phyloP scores from a whole-genome alignment of 2,797 vertebrate genomes.

The Craterocephalus amniculus region DNA sequence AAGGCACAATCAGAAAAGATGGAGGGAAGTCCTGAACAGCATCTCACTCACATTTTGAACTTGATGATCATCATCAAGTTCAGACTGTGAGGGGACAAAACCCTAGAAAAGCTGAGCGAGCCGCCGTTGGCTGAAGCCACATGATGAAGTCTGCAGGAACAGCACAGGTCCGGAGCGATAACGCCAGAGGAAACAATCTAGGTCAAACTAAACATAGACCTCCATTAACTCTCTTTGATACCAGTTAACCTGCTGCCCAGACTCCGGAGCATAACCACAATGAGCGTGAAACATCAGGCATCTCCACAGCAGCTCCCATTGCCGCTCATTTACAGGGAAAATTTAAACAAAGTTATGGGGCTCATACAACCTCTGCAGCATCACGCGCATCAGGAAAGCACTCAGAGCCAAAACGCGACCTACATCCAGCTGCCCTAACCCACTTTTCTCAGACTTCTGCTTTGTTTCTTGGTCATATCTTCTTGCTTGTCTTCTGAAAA shows the following conservation, averaged over 20 bases:
- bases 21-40: constrained; percentile 5
- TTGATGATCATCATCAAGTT: neutral
- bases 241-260: neutral
- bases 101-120: no score
- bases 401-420: no score
- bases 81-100: no score
- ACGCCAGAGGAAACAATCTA: constrained; percentile 26
- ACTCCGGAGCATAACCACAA: neutral
- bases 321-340: constrained; percentile 1
- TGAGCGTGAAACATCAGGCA: neutral
- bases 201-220: constrained; percentile 56
- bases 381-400: no score
- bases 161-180: constrained; percentile 32
- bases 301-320: neutral
- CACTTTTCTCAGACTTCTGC: constrained; percentile 15
- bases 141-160: constrained; percentile 3
- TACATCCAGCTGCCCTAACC: constrained; percentile 29
- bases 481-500: constrained; percentile 25
- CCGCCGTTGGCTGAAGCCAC: neutral
- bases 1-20: constrained; percentile 12
- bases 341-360: constrained; percentile 15
- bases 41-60: neutral
- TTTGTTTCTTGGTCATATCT: constrained; percentile 35
- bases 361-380: constrained; percentile 11
- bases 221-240: constrained; percentile 9